Evolutionary conservation across 2,113 vertebrate genomes (phyloP), one percentile per base, ranked within the genome.

Genomic region (Aviceda subcristata): DNA sequence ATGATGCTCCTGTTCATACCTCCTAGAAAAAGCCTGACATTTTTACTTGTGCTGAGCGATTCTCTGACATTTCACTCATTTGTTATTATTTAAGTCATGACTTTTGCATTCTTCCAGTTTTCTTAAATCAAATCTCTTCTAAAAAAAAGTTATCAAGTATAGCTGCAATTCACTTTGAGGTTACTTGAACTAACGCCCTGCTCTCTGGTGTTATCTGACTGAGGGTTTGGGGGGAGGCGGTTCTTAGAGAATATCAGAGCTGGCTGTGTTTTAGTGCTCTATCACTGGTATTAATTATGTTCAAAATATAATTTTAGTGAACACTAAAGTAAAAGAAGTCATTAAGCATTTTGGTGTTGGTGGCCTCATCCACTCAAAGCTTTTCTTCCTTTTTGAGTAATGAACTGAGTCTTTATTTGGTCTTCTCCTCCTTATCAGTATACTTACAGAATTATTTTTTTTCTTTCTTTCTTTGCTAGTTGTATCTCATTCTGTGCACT

Each of bases 141-240:
- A 32, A 71, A 81, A 71, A n/a, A n/a, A 6, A 29, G 7, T 38
- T 41, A 32, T 56, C 12, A 38, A 53, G 9, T 63, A 2, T 82
- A 57, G 10, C 46, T 90, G n/a, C 27, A 66, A 8, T 87, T 94
- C 77, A 4, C 55, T 81, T 90, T 48, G 60, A 74, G 34, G 20
- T 55, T 79, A n/a, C 36, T 87, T 78, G 86, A 88, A 45, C 24
- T 69, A 32, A 23, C 73, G 48, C 8, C 17, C 11, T 38, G 9
- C 5, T 51, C 11, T 60, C 38, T 51, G 55, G n/a, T 89, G 91
- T 93, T 73, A 26, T 46, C 62, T 38, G 29, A 56, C 36, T 88
- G 3, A 6, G 11, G 4, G 26, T 64, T 81, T 17, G 4, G 5
- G 6, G 9, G 10, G 6, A 8, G 10, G 10, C 1, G 10, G 24